Base-by-base conservation (phyloP, 2,113 vertebrate species). In the Sturnus vulgaris region DNA sequence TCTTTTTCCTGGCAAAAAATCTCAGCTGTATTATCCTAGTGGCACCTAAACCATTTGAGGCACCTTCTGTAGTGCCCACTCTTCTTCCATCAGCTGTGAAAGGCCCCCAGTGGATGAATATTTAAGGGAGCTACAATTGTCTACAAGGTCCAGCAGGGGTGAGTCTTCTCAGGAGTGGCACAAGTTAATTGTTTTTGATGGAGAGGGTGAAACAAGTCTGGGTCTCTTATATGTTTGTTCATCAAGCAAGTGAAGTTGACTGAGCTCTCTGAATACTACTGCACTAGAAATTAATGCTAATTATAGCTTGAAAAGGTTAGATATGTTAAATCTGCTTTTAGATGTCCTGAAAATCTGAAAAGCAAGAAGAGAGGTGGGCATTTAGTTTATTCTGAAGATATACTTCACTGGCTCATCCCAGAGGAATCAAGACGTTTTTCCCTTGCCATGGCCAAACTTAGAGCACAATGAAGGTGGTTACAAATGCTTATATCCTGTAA, bases 211-310 rank as follows among this genome's bases (percentile, higher is more conserved):
- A 87, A 69, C 24, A 50, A 82, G 37, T 25, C 61, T 94, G 28
- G 6, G 22, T 76, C 44, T 79, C 68, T 46, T 23, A 35, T 2
- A 10, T 33, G 42, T 85, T 85, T 92, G 46, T 47, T 91, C 71
- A 88, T 55, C 71, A 50, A 83, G 63, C 2, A 25, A 55, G 53
- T 70, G 68, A 92, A 86, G 60, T 81, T 81, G 59, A 88, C 4
- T 35, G 82, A 95, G 79, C 20, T 88, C 63, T 69, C 79, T 56
- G 52, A 92, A 87, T 31, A 66, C 33, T 49, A 77, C n/a, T 44
- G 79, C 24, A 81, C 50, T 30, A 86, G 31, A 93, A 96, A 93
- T 86, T 94, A 90, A 83, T 73, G 60, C 28, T 83, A 90, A 88
- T 91, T 93, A 72, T 27, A 91, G 20, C 37, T 88, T 80, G 70